These are phyloP conservation scores for Lochmaea capreae DNA, from an alignment of 2,888 invertebrate species.

Conservation along the genomic window DNA sequence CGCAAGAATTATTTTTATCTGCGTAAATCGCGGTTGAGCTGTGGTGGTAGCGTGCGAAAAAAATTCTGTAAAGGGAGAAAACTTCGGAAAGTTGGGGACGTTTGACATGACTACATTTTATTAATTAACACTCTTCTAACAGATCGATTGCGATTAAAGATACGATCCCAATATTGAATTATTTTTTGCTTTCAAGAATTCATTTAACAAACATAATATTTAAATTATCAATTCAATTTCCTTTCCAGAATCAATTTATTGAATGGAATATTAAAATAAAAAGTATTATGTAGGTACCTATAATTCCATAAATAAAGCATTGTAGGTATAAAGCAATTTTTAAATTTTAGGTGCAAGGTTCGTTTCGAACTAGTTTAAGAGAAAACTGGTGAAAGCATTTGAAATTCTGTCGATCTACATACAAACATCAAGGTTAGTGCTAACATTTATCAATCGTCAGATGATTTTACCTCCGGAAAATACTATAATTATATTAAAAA, in stretches of 20 bases:
- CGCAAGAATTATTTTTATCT: conserved; percentile 39
- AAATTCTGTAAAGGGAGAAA: conserved; percentile 13
- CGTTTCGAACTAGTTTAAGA: neutral
- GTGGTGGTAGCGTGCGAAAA: conserved; percentile 22
- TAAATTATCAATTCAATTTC: too few species aligned
- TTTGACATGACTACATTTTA: conserved; percentile 27
- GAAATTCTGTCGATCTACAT: conserved; percentile 14
- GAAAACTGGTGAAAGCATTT: conserved; percentile 1
- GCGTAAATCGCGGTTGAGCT: conserved; percentile 32
- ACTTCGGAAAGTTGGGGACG: conserved; percentile 9
- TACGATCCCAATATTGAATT: neutral
- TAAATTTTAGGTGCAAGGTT: too few species aligned
- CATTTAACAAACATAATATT: too few species aligned
- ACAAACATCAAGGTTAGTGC: conserved; percentile 10
- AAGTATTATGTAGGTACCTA: too few species aligned
- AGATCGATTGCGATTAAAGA: conserved; percentile 5
- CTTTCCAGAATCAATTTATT: too few species aligned
- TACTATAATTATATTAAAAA: too few species aligned
- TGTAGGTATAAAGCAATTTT: too few species aligned
- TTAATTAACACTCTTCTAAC: conserved; percentile 23
- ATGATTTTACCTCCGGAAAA: too few species aligned
- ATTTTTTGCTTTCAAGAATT: neutral
- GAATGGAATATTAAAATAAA: too few species aligned
- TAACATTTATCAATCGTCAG: conserved; percentile 33
- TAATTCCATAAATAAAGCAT: neutral